Evolutionary conservation across 2,888 invertebrate genomes (phyloP).

Genomic region (Nebria salina): DNA sequence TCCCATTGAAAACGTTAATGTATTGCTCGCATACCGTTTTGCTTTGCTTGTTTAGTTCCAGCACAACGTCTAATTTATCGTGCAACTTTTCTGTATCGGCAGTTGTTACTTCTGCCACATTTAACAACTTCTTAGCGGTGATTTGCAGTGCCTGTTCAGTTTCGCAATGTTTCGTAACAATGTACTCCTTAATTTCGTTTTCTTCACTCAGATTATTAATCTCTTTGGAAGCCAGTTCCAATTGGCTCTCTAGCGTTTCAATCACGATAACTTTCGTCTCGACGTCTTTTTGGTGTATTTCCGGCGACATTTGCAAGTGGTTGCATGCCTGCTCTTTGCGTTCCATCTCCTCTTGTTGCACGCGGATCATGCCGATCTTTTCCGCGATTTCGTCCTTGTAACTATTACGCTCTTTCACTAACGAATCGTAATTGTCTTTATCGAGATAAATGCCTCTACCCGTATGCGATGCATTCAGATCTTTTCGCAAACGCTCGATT

Average conservation of each 20-base stretch:
- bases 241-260: conserved; percentile 62
- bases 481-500: conserved; percentile 86
- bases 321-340: conserved; percentile 64
- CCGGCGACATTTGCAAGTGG: conserved; percentile 54
- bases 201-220: conserved; percentile 63
- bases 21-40: conserved; percentile 27
- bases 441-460: conserved; percentile 90
- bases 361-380: conserved; percentile 72
- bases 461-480: conserved; percentile 86
- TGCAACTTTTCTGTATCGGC: conserved; percentile 72
- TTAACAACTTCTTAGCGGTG: conserved; percentile 72
- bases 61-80: conserved; percentile 66
- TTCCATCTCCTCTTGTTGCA: conserved; percentile 73
- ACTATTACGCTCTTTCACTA: conserved; percentile 72
- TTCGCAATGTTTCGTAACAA: conserved; percentile 71
- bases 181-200: conserved; percentile 72
- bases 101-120: conserved; percentile 72
- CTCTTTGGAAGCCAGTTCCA: conserved; percentile 62
- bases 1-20: not conserved
- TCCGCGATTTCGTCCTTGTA: conserved; percentile 77
- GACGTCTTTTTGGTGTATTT: conserved; percentile 53
- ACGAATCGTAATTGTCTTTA: conserved; percentile 81
- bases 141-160: conserved; percentile 71
- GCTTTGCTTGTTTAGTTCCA: conserved; percentile 27
- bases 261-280: conserved; percentile 57